These are phyloP conservation scores for Rousettus leschenaultii DNA, from an alignment of 2,113 vertebrate genomes.

Conservation along the genomic window DNA sequence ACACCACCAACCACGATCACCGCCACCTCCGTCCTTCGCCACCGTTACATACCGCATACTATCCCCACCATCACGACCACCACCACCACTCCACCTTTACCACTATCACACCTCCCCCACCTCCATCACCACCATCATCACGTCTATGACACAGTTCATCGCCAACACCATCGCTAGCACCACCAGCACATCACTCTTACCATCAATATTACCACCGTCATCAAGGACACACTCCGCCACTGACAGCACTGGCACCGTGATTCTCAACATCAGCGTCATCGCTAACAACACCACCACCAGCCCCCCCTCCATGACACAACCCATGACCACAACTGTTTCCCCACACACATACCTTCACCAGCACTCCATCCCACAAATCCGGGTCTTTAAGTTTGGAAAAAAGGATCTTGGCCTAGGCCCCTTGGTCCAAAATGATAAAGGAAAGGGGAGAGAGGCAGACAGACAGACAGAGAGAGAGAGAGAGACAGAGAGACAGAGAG, in stretches of 20 bases:
- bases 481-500: too few species aligned
- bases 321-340: too few species aligned
- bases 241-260: neutral
- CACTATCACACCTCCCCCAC: too few species aligned
- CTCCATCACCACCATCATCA: neutral
- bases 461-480: neutral
- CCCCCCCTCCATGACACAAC: neutral
- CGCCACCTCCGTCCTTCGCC: too few species aligned
- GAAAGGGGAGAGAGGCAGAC: neutral
- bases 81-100: too few species aligned
- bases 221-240: neutral
- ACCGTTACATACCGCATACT: neutral
- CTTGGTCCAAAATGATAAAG: neutral
- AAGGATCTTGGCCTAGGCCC: neutral
- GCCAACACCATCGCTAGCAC: too few species aligned
- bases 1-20: neutral
- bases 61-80: neutral
- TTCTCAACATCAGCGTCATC: neutral
- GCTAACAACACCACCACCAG: neutral
- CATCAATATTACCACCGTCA: neutral
- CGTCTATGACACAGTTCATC: neutral
- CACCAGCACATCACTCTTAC: neutral
- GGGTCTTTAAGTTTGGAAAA: neutral
- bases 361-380: neutral
- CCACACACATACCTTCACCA: neutral